phyloP scores from a whole-genome alignment of 2,888 invertebrate species.

The Drosophila macrospina region DNA sequence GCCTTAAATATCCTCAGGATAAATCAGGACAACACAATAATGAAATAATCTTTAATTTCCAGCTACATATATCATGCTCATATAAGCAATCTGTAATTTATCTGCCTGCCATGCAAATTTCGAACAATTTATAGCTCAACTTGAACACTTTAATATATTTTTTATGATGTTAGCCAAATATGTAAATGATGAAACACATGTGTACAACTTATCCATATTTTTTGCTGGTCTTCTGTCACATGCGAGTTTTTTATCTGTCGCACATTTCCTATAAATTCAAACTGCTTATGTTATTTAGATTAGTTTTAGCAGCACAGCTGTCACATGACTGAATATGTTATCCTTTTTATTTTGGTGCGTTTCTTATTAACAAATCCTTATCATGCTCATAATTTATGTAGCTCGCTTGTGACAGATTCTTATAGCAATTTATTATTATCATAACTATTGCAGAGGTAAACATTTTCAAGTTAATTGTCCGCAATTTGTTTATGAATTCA shows the following conservation, averaged over 20 bases:
- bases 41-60: conserved; percentile 11
- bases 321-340: conserved; percentile 36
- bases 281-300: conserved; percentile 60
- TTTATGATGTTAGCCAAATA: conserved; percentile 2
- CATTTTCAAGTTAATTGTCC: neutral
- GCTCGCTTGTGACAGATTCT: neutral
- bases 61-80: neutral
- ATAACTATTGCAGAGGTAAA: neutral
- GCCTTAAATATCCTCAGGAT: neutral
- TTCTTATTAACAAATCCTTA: neutral
- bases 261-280: conserved; percentile 14
- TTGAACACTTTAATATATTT: neutral
- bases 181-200: conserved; percentile 43
- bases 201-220: conserved; percentile 26
- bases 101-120: conserved; percentile 5
- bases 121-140: neutral
- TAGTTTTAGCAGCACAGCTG: conserved; percentile 44
- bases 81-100: neutral
- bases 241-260: conserved; percentile 10
- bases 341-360: conserved; percentile 21
- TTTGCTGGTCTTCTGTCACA: conserved; percentile 19
- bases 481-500: neutral
- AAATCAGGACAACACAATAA: neutral
- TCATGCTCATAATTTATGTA: neutral
- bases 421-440: too few relatives aligned